Evolutionary conservation across 2,888 invertebrate species (phyloP).

Genomic region (Mamestra brassicae): DNA sequence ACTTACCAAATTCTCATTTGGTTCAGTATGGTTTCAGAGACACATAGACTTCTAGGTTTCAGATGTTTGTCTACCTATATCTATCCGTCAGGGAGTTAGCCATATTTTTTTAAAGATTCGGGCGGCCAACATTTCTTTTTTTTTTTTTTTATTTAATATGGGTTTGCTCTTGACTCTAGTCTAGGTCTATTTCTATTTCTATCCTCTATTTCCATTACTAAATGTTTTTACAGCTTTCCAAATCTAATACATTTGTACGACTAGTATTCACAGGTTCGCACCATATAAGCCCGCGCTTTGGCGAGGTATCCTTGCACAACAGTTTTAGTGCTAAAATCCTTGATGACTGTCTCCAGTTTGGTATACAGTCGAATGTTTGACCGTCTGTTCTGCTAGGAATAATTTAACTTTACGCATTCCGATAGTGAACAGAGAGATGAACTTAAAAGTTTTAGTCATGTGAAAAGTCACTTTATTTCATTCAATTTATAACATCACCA

Average conservation of each 20-base stretch:
- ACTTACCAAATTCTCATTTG: not conserved
- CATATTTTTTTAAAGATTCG: not conserved
- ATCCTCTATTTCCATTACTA: not conserved
- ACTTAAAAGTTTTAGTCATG: not conserved
- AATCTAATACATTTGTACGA: not conserved
- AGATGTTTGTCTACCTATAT: not conserved
- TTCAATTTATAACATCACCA: not conserved
- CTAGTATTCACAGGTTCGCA: not conserved
- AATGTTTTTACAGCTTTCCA: not conserved
- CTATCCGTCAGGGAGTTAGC: not conserved
- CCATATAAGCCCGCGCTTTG: not conserved
- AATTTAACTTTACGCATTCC: constrained; percentile 38
- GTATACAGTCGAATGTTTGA: not conserved
- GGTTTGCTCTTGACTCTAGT: too few relatives aligned
- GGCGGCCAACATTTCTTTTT: too few relatives aligned
- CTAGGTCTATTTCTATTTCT: too few relatives aligned
- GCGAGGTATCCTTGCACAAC: not conserved
- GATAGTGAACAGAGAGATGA: not conserved
- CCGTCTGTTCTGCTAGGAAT: not conserved
- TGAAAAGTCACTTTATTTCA: not conserved
- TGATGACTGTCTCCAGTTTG: not conserved
- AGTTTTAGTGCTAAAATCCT: constrained; percentile 8
- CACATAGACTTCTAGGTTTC: not conserved
- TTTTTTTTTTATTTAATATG: too few relatives aligned
- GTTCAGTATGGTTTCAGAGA: not conserved